Conservation (phyloP, 2,113 vertebrate genomes). For the Urocitellus parryii region DNA sequence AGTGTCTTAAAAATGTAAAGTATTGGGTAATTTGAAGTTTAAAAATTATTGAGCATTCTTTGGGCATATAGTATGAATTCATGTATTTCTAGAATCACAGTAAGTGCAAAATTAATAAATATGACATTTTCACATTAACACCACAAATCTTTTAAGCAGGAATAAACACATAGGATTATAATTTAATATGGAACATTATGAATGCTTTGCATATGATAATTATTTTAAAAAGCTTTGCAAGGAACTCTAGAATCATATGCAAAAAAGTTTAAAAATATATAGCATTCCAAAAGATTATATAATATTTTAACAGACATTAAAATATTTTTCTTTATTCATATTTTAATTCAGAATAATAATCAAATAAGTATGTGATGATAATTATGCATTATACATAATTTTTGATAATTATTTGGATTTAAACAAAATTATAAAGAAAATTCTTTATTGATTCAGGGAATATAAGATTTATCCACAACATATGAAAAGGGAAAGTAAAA, state of each 20-base stretch:
- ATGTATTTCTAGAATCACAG: not conserved
- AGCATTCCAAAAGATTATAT: not conserved
- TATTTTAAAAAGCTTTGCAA: not conserved
- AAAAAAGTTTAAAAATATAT: not conserved
- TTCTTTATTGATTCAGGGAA: not conserved
- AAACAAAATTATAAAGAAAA: slow-evolving; percentile 3
- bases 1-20: not conserved
- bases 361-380: not conserved
- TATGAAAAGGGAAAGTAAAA: not conserved
- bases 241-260: not conserved
- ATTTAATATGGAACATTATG: not conserved
- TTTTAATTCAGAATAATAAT: not conserved
- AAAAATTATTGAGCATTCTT: not conserved
- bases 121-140: not conserved
- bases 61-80: not conserved
- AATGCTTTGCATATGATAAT: not conserved
- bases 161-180: not conserved
- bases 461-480: not conserved
- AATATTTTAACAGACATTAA: not conserved
- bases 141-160: not conserved
- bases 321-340: not conserved
- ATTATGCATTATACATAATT: not conserved
- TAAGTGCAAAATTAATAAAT: not conserved
- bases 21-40: not conserved
- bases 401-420: not conserved